Percentiles rank a stretch among this genome's conserved stretches.
These are phyloP conservation scores for Pseudochirops cupreus DNA, from an alignment of 2,797 vertebrate species.

Conservation along the genomic window DNA sequence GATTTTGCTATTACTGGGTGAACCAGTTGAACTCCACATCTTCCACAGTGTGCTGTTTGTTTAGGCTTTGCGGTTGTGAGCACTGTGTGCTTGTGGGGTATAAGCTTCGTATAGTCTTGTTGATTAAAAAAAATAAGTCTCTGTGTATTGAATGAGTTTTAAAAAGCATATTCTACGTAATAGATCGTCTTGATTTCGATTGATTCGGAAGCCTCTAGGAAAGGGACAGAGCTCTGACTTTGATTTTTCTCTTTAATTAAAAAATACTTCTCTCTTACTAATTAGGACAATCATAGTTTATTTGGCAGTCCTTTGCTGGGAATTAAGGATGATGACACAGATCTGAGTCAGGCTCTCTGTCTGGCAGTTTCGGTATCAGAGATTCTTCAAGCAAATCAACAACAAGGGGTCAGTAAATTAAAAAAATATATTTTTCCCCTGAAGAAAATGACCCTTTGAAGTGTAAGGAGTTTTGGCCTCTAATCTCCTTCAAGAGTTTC, in stretches of 20 bases:
- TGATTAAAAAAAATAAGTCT: background rate
- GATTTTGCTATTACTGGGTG: background rate
- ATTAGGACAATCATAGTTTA: constrained; percentile 96
- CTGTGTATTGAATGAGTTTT: constrained; percentile 42
- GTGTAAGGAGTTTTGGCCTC: background rate
- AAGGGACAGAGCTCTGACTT: constrained; percentile 37
- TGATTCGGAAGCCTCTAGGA: constrained; percentile 44
- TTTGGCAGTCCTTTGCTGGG: constrained; percentile 97
- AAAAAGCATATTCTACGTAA: constrained; percentile 36
- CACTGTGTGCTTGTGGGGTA: constrained; percentile 16
- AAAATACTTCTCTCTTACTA: constrained; percentile 52
- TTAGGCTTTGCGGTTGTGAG: constrained; percentile 46
- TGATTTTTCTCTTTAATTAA: constrained; percentile 48
- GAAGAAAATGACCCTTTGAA: background rate
- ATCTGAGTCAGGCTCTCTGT: constrained; percentile 97
- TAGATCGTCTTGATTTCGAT: constrained; percentile 52
- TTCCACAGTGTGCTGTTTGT: background rate
- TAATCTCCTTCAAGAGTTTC: constrained; percentile 37
- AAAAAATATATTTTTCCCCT: background rate
- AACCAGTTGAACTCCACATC: background rate
- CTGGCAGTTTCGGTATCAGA: constrained; percentile 96
- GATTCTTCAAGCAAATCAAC: constrained; percentile 98
- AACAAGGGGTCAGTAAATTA: constrained; percentile 90
- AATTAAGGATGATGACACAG: constrained; percentile 96
- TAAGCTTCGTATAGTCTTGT: constrained; percentile 44